Evolutionary conservation across 2,797 vertebrate genomes (phyloP).

Genomic region (Chaenodraco wilsoni): DNA sequence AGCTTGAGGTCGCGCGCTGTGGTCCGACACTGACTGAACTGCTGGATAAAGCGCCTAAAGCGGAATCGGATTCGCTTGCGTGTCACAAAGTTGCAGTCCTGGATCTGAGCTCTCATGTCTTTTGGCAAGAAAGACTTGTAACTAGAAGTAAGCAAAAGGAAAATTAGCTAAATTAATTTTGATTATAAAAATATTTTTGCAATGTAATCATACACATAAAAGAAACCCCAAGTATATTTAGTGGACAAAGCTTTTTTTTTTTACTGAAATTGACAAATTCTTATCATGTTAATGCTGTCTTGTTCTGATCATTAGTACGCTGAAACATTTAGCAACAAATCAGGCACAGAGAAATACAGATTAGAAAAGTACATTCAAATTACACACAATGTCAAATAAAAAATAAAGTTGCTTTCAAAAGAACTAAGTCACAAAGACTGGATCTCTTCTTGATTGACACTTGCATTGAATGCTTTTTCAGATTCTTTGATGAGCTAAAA

Average conservation of each 20-base stretch:
- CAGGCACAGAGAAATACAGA: background rate
- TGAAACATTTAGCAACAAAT: background rate
- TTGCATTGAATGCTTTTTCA: background rate
- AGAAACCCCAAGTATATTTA: background rate
- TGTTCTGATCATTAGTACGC: background rate
- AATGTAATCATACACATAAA: background rate
- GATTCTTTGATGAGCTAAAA: background rate
- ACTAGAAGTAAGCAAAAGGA: constrained; percentile 73
- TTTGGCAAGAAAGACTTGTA: constrained; percentile 97
- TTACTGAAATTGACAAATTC: background rate
- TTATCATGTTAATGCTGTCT: background rate
- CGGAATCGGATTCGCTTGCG: constrained; percentile 96
- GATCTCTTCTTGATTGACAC: no score
- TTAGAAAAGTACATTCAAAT: background rate
- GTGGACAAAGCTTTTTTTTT: background rate
- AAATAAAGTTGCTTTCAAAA: background rate
- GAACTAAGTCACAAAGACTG: background rate
- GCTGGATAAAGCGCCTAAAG: constrained; percentile 87
- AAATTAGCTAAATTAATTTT: background rate
- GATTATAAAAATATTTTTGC: no score
- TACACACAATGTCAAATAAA: background rate
- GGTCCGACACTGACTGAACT: constrained; percentile 82
- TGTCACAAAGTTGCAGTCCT: constrained; percentile 95
- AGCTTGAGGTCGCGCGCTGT: constrained; percentile 94
- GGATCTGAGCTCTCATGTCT: constrained; percentile 92